phyloP scores from a whole-genome alignment of 2,113 vertebrate genomes.

The Heterotis niloticus region DNA sequence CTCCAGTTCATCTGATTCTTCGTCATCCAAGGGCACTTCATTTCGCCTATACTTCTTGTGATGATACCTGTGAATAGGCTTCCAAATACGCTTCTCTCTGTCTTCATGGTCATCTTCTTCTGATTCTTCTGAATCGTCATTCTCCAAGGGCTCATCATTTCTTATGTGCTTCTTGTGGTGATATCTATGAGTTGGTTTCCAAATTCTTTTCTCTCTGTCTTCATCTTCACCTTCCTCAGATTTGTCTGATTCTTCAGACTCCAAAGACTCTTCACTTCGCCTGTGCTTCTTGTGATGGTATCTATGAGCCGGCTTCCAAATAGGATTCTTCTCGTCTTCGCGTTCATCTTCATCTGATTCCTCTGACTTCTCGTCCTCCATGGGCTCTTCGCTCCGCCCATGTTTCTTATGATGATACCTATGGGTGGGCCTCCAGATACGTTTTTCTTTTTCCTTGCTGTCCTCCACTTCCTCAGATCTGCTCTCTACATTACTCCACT shows the following conservation, averaged over 20 bases:
- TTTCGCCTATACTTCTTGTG: conserved; percentile 52
- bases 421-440: too few relatives aligned
- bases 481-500: conserved; percentile 17
- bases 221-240: conserved; percentile 31
- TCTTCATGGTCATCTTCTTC: conserved; percentile 27
- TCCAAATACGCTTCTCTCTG: conserved; percentile 48
- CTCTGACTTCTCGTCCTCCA: not conserved
- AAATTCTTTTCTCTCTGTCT: conserved; percentile 25
- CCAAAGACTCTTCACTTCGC: conserved; percentile 4
- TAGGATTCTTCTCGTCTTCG: conserved; percentile 24
- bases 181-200: conserved; percentile 27
- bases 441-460: conserved; percentile 19
- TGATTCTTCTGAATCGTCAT: conserved; percentile 12
- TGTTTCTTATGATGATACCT: too few relatives aligned
- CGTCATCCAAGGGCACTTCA: conserved; percentile 38
- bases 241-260: conserved; percentile 16
- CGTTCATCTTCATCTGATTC: conserved; percentile 18
- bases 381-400: not conserved
- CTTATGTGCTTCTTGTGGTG: conserved; percentile 36
- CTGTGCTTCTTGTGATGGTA: conserved; percentile 37
- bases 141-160: conserved; percentile 6
- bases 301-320: conserved; percentile 25
- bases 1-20: conserved; percentile 32
- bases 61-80: conserved; percentile 49
- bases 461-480: conserved; percentile 13